Conservation (phyloP, 2,888 invertebrate species). For the Synanthedon tipuliformis region DNA sequence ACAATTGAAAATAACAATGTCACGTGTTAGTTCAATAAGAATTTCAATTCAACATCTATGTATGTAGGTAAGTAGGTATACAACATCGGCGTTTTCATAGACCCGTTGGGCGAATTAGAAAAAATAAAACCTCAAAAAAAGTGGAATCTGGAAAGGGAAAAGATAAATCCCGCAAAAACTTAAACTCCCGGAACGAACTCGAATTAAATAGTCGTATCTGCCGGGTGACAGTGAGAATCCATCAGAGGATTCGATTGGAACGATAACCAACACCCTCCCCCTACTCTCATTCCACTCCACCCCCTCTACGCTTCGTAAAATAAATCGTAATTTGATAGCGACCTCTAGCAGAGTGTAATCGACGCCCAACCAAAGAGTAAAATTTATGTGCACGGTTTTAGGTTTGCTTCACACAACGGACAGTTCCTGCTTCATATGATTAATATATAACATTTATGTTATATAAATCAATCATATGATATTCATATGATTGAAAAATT, state of each 20-base stretch:
- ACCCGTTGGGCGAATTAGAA: not conserved
- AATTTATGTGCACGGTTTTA: not conserved
- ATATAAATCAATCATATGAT: no score
- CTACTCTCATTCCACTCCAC: slow-evolving; percentile 9
- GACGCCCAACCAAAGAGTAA: slow-evolving; percentile 7
- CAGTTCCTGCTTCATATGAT: no score
- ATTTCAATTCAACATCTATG: no score
- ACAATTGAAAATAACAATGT: no score
- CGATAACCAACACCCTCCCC: slow-evolving; percentile 25
- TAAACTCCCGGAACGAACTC: slow-evolving; percentile 44
- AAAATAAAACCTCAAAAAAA: slow-evolving; percentile 3
- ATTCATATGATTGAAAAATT: no score
- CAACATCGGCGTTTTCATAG: no score
- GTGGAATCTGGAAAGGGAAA: slow-evolving; percentile 10
- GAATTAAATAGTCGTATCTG: slow-evolving; percentile 60
- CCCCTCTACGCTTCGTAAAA: slow-evolving; percentile 16
- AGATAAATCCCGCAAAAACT: slow-evolving; percentile 44
- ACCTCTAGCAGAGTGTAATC: slow-evolving; percentile 13
- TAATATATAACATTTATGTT: no score
- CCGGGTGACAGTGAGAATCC: slow-evolving; percentile 50
- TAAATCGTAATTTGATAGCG: slow-evolving; percentile 52
- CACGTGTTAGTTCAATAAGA: no score
- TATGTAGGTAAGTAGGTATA: no score
- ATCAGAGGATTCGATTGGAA: slow-evolving; percentile 47
- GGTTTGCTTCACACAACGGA: not conserved